phyloP scores from a whole-genome alignment of 2,113 vertebrate genomes.

The Pseudonaja textilis region DNA sequence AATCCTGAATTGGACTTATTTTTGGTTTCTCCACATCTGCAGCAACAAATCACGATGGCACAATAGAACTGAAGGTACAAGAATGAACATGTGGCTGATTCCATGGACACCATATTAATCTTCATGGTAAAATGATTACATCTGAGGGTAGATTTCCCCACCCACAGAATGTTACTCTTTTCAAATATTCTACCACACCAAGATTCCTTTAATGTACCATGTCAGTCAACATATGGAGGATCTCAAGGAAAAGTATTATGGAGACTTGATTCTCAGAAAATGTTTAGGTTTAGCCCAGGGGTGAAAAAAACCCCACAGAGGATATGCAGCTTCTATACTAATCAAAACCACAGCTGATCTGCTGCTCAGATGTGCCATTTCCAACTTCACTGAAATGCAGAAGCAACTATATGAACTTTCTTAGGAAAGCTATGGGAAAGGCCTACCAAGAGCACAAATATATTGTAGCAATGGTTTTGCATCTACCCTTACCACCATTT shows the following conservation, averaged over 20 bases:
- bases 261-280: slow-evolving; percentile 58
- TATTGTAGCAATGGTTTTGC: not conserved
- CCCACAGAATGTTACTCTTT: slow-evolving; percentile 24
- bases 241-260: slow-evolving; percentile 48
- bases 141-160: slow-evolving; percentile 44
- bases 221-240: slow-evolving; percentile 59
- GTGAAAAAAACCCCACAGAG: slow-evolving; percentile 56
- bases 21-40: slow-evolving; percentile 6
- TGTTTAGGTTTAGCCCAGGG: slow-evolving; percentile 51
- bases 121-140: slow-evolving; percentile 36
- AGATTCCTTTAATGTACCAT: slow-evolving; percentile 53
- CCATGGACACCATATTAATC: slow-evolving; percentile 33
- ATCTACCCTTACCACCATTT: not conserved
- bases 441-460: slow-evolving; percentile 5
- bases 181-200: slow-evolving; percentile 2
- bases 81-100: slow-evolving; percentile 34
- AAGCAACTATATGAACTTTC: slow-evolving; percentile 49
- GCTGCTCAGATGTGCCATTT: slow-evolving; percentile 65
- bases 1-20: not conserved
- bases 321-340: slow-evolving; percentile 55
- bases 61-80: not conserved
- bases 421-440: slow-evolving; percentile 27
- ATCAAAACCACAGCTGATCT: slow-evolving; percentile 65
- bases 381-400: slow-evolving; percentile 41
- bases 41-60: not conserved